Evolutionary conservation across 2,113 vertebrate species (phyloP).

Genomic region (Ovis aries): DNA sequence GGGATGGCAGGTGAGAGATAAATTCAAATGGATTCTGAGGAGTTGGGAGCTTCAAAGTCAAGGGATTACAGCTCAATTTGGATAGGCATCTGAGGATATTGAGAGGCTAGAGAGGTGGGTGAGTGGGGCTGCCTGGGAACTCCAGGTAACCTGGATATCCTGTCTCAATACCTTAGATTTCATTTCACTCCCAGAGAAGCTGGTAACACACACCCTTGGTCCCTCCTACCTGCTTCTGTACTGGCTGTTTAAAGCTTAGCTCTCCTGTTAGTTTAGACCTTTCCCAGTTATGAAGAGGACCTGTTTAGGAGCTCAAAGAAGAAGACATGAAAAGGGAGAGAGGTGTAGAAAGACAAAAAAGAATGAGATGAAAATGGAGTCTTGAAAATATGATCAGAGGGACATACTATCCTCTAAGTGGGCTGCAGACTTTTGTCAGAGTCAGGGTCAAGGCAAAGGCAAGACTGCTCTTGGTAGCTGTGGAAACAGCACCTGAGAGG

Average conservation of each 20-base stretch:
- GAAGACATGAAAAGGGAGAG: not conserved
- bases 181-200: not conserved
- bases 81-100: not conserved
- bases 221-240: not conserved
- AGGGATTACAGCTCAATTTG: not conserved
- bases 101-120: not conserved
- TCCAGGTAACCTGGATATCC: not conserved
- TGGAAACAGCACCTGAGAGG: not conserved
- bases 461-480: not conserved
- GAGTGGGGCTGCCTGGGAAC: not conserved
- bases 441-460: not conserved
- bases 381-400: not conserved
- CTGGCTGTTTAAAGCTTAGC: not conserved
- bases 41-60: not conserved
- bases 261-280: not conserved
- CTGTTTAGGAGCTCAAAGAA: not conserved
- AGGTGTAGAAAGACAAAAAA: not conserved
- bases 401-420: not conserved
- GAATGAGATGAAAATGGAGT: not conserved
- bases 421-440: not conserved
- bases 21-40: not conserved
- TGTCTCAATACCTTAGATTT: not conserved
- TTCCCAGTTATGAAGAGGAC: not conserved
- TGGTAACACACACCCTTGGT: not conserved
- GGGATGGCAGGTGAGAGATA: not conserved